A percentile compares a stretch with the other conserved stretches of the same genome.
Evolutionary conservation across 2,113 vertebrate species (phyloP).

Genomic region (Craseonycteris thonglongyai): DNA sequence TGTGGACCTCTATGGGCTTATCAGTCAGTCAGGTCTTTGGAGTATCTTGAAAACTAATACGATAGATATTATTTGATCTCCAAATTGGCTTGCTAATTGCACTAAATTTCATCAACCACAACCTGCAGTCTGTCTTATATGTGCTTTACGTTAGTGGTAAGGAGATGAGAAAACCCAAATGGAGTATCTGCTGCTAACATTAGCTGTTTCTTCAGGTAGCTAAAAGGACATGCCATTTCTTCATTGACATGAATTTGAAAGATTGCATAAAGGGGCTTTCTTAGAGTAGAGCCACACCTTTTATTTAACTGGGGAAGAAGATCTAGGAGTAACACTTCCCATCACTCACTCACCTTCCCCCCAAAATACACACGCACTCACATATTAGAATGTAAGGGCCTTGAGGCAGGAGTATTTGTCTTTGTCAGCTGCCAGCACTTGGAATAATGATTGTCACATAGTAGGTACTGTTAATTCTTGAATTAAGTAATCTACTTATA

Average conservation of each 20-base stretch:
- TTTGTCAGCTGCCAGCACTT: background rate
- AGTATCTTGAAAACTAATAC: background rate
- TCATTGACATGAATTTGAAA: background rate
- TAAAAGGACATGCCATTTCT: background rate
- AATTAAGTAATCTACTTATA: background rate
- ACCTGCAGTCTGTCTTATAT: background rate
- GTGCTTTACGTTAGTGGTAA: background rate
- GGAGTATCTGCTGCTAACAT: background rate
- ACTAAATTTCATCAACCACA: background rate
- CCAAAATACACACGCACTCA: background rate
- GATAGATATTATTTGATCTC: background rate
- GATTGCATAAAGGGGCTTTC: background rate
- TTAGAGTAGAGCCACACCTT: background rate
- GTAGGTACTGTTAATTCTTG: background rate
- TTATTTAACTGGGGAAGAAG: background rate
- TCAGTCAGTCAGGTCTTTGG: background rate
- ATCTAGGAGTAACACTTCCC: background rate
- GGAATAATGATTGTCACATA: background rate
- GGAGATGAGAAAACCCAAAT: background rate
- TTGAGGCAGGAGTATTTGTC: background rate
- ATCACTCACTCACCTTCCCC: rapidly evolving
- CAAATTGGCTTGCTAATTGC: background rate
- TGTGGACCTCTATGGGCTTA: background rate
- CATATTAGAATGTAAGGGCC: background rate
- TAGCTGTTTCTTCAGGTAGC: background rate